These are phyloP conservation scores for Gymnarchus niloticus DNA, from an alignment of 2,113 vertebrate genomes.

Conservation along the genomic window DNA sequence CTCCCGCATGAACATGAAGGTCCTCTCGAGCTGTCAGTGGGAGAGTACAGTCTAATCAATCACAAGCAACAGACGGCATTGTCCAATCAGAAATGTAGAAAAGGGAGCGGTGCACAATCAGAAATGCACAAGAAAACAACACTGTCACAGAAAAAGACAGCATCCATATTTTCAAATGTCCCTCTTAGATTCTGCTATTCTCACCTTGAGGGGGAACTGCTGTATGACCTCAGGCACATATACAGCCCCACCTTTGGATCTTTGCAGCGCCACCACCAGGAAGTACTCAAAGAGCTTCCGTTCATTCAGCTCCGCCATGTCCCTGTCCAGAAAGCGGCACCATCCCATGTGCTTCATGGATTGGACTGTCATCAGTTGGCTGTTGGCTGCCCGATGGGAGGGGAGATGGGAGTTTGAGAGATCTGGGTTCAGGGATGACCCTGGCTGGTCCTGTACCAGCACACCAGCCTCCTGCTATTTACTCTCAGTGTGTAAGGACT, in stretches of 20 bases:
- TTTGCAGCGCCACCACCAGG: slow-evolving; percentile 79
- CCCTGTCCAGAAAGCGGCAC: slow-evolving; percentile 58
- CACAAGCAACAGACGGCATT: not conserved
- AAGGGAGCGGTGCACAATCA: too few species aligned
- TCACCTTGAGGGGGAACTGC: slow-evolving; percentile 82
- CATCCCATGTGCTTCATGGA: slow-evolving; percentile 69
- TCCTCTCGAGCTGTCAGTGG: slow-evolving; percentile 71
- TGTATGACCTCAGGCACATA: slow-evolving; percentile 81
- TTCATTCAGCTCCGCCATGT: slow-evolving; percentile 67
- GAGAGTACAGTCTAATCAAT: not conserved
- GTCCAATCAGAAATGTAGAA: not conserved
- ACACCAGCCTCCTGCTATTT: not conserved
- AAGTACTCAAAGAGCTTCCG: slow-evolving; percentile 85
- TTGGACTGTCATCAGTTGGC: slow-evolving; percentile 73
- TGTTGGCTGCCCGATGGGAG: slow-evolving; percentile 60
- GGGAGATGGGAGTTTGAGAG: too few species aligned
- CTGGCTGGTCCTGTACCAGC: not conserved
- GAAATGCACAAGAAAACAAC: too few species aligned
- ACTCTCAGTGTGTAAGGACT: not conserved
- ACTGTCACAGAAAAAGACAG: not conserved
- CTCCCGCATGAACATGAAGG: slow-evolving; percentile 81
- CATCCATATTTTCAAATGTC: not conserved
- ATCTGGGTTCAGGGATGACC: not conserved
- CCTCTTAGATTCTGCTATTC: not conserved
- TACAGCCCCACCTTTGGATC: slow-evolving; percentile 66